Base-by-base conservation (phyloP, 2,888 invertebrate species). In the Chorisops tibialis region DNA sequence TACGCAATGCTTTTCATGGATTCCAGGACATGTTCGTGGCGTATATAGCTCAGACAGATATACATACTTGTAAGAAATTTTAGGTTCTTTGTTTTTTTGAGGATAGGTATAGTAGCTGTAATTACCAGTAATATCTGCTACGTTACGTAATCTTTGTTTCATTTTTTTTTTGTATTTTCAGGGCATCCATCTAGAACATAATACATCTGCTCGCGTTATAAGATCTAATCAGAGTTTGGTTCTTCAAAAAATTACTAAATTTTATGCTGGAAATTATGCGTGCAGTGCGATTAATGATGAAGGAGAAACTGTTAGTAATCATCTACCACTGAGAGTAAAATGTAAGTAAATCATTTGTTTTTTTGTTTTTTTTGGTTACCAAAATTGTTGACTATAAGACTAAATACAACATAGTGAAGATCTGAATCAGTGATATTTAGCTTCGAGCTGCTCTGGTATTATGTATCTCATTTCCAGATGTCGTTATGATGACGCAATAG, bases 181-280 rank as follows among this genome's bases (percentile, higher is more conserved):
- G 93, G 90, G 88, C 66, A 82, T 86, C 58, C 81, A 88, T 66
- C 79, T 94, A 71, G 88, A 87, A 70, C 92, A 93, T 81, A 93
- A 94, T 79, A 87, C 89, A 71, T 87, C 91, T 49, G 91, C 92
- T 59, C 85, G 93, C 67, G 88, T 94, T 70, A 91, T 94, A 74
- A 87, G 91, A 77, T 92, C 92, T 78, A 93, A 93, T 82, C 93
- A 94, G 80, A 93, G 93, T 75, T 82, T 94, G 69, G 94, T 94
- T 66, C 84, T 94, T 73, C 94, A 94, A 80, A 89, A 88, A 80
- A 92, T 94, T 70, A 91, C 91, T 65, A 84, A 91, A 67, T 86
- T 87, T 76, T 90, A 88, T 76, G 90, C 91, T 67, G 94, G 94
- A 66, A 85, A 86, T 70, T 94, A 94, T 81, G 87, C 90, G 68